Evolutionary conservation across 2,113 vertebrate genomes (phyloP).

Genomic region (Hemicordylus capensis): DNA sequence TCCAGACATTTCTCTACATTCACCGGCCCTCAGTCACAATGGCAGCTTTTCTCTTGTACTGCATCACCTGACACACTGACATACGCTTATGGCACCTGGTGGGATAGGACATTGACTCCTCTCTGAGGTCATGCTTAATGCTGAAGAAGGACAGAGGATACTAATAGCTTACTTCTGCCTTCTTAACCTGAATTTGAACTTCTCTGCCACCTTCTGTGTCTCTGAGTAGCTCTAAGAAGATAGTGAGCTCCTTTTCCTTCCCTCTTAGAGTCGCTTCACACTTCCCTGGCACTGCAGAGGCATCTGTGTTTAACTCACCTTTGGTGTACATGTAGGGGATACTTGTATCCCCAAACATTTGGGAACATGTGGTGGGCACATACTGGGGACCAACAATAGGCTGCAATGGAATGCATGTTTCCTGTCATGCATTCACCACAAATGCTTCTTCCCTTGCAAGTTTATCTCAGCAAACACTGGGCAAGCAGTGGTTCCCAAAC

Average conservation of each 20-base stretch:
- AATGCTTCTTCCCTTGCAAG: background rate
- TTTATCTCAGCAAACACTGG: background rate
- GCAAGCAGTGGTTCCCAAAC: background rate
- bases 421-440: background rate
- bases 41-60: background rate
- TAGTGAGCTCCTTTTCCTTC: background rate
- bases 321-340: background rate
- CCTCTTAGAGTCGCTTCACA: background rate
- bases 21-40: background rate
- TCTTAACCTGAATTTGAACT: slow-evolving; percentile 63
- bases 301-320: background rate
- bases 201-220: slow-evolving; percentile 46
- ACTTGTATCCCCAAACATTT: background rate
- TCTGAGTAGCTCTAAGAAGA: slow-evolving; percentile 54
- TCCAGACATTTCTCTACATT: background rate
- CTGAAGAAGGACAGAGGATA: slow-evolving; percentile 4
- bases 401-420: background rate
- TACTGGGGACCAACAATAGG: background rate
- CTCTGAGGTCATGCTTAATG: slow-evolving; percentile 46
- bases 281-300: background rate
- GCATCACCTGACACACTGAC: fast-evolving
- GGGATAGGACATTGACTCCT: fast-evolving
- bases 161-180: slow-evolving; percentile 50
- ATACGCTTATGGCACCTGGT: background rate
- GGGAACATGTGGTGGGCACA: too few species aligned